Evolutionary conservation across 2,888 invertebrate genomes (phyloP).

Genomic region (Terebella lapidaria): DNA sequence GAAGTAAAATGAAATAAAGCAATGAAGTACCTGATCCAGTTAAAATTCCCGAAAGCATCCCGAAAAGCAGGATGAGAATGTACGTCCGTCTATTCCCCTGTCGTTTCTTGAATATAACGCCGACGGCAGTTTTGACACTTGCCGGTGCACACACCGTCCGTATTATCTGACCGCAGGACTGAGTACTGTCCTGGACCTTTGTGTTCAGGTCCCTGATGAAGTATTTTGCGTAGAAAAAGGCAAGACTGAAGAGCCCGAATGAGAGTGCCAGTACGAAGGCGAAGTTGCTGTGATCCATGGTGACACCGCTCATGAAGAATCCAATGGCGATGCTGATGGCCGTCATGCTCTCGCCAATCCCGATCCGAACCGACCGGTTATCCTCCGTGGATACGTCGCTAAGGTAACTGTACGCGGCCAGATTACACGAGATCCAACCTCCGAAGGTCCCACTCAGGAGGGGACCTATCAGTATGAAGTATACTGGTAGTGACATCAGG

Average conservation of each 20-base stretch:
- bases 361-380: constrained; percentile 72
- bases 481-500: constrained; percentile 32
- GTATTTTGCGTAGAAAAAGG: constrained; percentile 47
- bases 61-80: neutral
- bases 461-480: constrained; percentile 49
- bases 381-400: constrained; percentile 69
- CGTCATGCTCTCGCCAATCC: constrained; percentile 76
- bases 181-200: neutral
- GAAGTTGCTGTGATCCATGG: constrained; percentile 57
- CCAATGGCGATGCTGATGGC: constrained; percentile 79
- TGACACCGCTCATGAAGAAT: constrained; percentile 73
- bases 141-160: constrained; percentile 7
- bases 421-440: constrained; percentile 52
- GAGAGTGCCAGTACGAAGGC: constrained; percentile 49
- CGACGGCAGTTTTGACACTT: constrained; percentile 21
- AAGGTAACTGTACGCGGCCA: constrained; percentile 67
- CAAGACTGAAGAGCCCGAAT: constrained; percentile 36
- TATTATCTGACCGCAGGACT: neutral
- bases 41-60: too few species aligned
- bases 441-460: constrained; percentile 52
- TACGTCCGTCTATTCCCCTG: constrained; percentile 17
- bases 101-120: constrained; percentile 29
- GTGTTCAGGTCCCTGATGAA: constrained; percentile 29
- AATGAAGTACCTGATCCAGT: too few species aligned
- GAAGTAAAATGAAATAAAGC: too few species aligned